Conservation (phyloP, 1,140 invertebrate species). For the Cydia splendana region DNA sequence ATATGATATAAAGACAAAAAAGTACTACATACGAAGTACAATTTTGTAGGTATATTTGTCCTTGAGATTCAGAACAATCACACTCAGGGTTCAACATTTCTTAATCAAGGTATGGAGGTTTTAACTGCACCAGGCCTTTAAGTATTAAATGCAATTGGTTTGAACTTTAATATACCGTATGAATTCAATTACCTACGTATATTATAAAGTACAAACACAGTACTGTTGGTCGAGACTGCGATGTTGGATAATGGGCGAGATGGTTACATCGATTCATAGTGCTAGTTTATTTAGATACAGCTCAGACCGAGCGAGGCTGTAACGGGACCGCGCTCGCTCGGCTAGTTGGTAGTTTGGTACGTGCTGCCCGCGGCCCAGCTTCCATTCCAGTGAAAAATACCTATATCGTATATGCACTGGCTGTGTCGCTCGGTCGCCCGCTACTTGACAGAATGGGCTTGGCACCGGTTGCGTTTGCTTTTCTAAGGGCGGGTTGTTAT, state of each 20-base stretch:
- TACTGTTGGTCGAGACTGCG: neutral
- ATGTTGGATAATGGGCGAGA: constrained; percentile 12
- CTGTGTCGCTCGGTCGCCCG: neutral
- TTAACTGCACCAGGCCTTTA: too few relatives aligned
- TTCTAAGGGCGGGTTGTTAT: neutral
- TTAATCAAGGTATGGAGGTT: too few relatives aligned
- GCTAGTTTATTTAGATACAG: constrained; percentile 28
- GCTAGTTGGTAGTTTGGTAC: constrained; percentile 30
- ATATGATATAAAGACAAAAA: too few relatives aligned
- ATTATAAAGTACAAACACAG: neutral
- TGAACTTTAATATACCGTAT: neutral
- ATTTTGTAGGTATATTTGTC: too few relatives aligned
- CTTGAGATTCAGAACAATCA: too few relatives aligned
- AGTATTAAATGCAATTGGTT: neutral
- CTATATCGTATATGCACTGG: constrained; percentile 8
- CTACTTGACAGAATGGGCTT: constrained; percentile 11
- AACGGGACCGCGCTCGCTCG: constrained; percentile 34
- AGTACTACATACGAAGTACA: too few relatives aligned
- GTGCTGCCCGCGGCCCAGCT: constrained; percentile 15
- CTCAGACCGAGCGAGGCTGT: constrained; percentile 35
- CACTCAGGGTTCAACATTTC: neutral
- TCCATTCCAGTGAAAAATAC: constrained; percentile 7
- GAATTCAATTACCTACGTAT: neutral
- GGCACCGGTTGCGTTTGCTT: neutral
- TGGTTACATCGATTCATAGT: constrained; percentile 19